Conservation (phyloP, 2,888 invertebrate species). For the Strigamia transsilvanica region DNA sequence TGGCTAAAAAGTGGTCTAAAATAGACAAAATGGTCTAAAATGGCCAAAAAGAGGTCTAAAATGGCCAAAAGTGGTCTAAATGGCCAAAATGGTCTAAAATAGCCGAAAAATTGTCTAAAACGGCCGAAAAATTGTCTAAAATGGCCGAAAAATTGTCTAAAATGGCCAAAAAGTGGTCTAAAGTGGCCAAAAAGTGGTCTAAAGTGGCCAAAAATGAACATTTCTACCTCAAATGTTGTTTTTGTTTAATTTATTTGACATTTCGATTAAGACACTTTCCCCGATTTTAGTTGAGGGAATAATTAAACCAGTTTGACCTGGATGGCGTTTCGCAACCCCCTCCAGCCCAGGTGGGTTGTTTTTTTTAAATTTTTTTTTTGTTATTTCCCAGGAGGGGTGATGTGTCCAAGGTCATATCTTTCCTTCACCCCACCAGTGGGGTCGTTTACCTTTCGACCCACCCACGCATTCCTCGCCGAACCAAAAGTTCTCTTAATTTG, state of each 20-base stretch:
- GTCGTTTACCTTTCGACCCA: neutral
- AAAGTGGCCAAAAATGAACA: too few relatives aligned
- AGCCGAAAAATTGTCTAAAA: too few relatives aligned
- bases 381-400: neutral
- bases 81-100: too few relatives aligned
- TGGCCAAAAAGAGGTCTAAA: too few relatives aligned
- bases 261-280: neutral
- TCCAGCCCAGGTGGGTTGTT: neutral
- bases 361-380: neutral
- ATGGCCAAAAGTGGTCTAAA: too few relatives aligned
- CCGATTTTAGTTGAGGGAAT: neutral
- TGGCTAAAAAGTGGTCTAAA: too few relatives aligned
- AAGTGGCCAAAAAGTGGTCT: too few relatives aligned
- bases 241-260: slow-evolving; percentile 20
- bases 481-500: neutral
- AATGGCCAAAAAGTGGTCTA: too few relatives aligned
- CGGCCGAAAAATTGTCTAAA: too few relatives aligned
- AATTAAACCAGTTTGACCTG: neutral
- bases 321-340: neutral
- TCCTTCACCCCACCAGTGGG: neutral
- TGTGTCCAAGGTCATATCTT: neutral
- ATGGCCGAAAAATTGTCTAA: too few relatives aligned
- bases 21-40: too few relatives aligned
- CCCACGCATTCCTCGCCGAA: neutral
- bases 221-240: neutral